A percentile compares a stretch with the other conserved stretches of the same genome.
Evolutionary conservation across 2,888 invertebrate genomes (phyloP).

Genomic region (Drosophila koepferae): DNA sequence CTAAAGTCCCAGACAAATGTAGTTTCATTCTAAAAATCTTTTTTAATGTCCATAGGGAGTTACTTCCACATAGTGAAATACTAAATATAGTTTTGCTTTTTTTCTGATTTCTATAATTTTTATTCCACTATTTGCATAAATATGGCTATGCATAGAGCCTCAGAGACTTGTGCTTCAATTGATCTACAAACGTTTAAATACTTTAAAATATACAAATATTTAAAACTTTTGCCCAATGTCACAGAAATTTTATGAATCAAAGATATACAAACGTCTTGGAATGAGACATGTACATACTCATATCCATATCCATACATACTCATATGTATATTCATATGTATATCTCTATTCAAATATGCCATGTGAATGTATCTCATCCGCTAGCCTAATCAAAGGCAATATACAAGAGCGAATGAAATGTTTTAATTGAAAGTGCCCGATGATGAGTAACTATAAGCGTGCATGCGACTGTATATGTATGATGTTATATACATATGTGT

Average conservation of each 20-base stretch:
- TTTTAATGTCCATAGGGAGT: background rate
- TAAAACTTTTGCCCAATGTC: background rate
- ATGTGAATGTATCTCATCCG: conserved; percentile 39
- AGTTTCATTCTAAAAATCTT: background rate
- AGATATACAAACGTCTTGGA: conserved; percentile 4
- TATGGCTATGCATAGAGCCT: background rate
- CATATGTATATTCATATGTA: background rate
- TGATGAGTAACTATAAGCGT: conserved; percentile 47
- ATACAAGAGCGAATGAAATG: conserved; percentile 60
- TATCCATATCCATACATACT: background rate
- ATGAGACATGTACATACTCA: background rate
- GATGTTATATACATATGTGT: background rate
- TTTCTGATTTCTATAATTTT: background rate
- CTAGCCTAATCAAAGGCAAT: conserved; percentile 69
- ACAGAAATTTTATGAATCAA: conserved; percentile 2
- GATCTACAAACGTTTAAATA: background rate
- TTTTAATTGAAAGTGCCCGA: conserved; percentile 79
- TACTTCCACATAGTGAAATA: background rate
- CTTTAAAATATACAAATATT: background rate
- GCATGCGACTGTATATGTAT: conserved; percentile 1
- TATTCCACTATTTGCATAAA: background rate
- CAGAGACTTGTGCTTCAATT: background rate
- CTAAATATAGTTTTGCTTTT: background rate
- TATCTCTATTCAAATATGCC: background rate
- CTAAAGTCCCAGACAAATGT: background rate